These are phyloP conservation scores for Pissodes strobi DNA, from an alignment of 1,140 invertebrate species.

Conservation along the genomic window DNA sequence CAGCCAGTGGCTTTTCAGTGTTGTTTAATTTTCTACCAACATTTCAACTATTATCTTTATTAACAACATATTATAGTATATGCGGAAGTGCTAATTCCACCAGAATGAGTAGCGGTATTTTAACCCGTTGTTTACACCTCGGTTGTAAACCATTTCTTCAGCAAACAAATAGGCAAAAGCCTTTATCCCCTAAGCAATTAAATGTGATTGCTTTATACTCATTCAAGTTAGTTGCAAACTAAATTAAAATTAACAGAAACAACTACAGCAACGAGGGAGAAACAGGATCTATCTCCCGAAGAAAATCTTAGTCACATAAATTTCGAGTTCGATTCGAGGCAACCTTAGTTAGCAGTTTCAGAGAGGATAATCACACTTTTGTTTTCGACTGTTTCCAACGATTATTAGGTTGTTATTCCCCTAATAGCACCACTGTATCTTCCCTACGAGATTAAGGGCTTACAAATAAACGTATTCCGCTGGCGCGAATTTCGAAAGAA, in stretches of 20 bases:
- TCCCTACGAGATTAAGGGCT: conserved; percentile 33
- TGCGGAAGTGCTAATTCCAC: too few relatives aligned
- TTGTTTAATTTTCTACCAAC: too few relatives aligned
- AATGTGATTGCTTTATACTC: conserved; percentile 23
- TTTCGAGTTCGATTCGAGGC: conserved; percentile 43
- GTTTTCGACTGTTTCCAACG: conserved; percentile 48
- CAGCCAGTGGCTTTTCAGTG: too few relatives aligned
- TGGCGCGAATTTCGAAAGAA: conserved; percentile 14
- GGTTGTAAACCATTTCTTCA: too few relatives aligned
- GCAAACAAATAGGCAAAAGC: conserved; percentile 5
- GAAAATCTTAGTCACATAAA: conserved; percentile 45
- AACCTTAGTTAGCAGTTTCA: conserved; percentile 51
- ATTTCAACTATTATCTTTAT: too few relatives aligned
- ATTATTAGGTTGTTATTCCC: conserved; percentile 51
- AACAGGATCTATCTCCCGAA: conserved; percentile 30
- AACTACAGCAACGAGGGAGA: conserved; percentile 23
- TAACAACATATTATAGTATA: too few relatives aligned
- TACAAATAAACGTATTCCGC: conserved; percentile 30
- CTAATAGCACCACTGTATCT: conserved; percentile 48
- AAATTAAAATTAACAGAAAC: conserved; percentile 31
- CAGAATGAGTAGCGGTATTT: too few relatives aligned
- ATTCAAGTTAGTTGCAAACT: conserved; percentile 28
- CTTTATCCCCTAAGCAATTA: conserved; percentile 24
- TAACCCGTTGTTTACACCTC: too few relatives aligned
- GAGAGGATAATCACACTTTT: conserved; percentile 50